Conservation (phyloP, 2,888 invertebrate genomes). For the Perizoma flavofasciatum region DNA sequence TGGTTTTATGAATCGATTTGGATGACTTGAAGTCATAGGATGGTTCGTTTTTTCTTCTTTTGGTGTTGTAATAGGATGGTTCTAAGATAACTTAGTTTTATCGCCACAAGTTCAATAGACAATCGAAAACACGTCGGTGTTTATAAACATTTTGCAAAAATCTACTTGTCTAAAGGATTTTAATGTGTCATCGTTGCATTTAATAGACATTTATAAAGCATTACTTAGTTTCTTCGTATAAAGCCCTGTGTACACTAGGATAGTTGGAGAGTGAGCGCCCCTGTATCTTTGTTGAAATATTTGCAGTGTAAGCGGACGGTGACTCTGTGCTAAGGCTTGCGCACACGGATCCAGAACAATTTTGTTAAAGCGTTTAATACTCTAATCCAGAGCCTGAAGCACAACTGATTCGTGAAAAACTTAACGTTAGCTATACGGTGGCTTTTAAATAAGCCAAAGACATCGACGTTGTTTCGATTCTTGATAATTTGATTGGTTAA, state of each 20-base stretch:
- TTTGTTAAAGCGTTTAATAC: slow-evolving; percentile 2
- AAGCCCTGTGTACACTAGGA: slow-evolving; percentile 65
- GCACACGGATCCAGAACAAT: slow-evolving; percentile 28
- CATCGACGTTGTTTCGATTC: not conserved
- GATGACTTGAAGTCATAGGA: no score
- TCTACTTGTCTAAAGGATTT: not conserved
- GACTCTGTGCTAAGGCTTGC: slow-evolving; percentile 28
- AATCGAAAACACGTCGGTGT: no score
- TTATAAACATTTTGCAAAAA: no score
- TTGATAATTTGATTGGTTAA: no score
- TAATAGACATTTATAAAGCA: slow-evolving; percentile 29
- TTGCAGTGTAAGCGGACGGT: slow-evolving; percentile 70
- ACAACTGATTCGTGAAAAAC: no score
- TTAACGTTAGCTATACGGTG: no score
- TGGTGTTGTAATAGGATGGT: no score
- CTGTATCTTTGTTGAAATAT: slow-evolving; percentile 81
- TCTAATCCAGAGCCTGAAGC: slow-evolving; percentile 1
- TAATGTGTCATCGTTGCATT: slow-evolving; percentile 12
- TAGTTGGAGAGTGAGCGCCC: slow-evolving; percentile 75
- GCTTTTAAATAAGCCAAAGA: no score
- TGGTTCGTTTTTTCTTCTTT: no score
- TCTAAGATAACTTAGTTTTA: no score
- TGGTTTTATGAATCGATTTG: no score
- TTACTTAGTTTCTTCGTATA: slow-evolving; percentile 36
- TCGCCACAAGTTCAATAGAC: no score